Base-by-base conservation (phyloP, 2,797 vertebrate species). In the Hafferia zeledoni region DNA sequence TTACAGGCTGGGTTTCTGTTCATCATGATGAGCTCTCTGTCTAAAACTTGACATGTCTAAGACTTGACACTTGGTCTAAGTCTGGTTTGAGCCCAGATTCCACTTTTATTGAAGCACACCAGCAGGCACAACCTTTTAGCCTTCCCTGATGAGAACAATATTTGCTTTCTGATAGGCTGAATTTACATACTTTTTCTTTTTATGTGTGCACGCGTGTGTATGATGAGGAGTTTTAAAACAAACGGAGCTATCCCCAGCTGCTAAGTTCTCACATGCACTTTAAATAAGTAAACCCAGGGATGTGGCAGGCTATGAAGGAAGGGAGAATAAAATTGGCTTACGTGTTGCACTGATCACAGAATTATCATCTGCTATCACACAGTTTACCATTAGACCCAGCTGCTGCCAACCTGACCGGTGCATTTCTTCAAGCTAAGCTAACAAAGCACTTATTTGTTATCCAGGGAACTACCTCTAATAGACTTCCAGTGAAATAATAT, bases 401-500 rank as follows among this genome's bases (percentile, higher is more conserved):
- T 98, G 98, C 94, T 98, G 97, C 96, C 97, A 97, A 89, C 97
- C 93, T 97, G 97, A 94, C 96, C 96, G 17, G 49, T 55, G 95
- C 96, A 90, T 87, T 97, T 97, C 97, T 97, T 97, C 96, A 94
- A 96, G 95, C 97, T 98, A 98, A 98, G 97, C 98, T 98, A 98
- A 98, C 98, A 98, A 98, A 98, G 97, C 97, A 97, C 97, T 98
- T 97, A 97, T 97, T 70, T 97, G 97, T 98, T 97, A 98, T 98
- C 98, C 90, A 94, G 97, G 94, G 97, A 97, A 97, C 97, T 97
- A 97, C 93, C 96, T 97, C 97, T 98, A 98, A 98, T 98, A 97
- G 97, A 98, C 98, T 98, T 97, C 96, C 97, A 97, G 97, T 97
- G 98, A 98, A 98, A 98, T 98, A 98, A 98, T 98, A 98, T 98